Evolutionary conservation across 2,113 vertebrate species (phyloP).

Genomic region (Cyprinodon tularosa): DNA sequence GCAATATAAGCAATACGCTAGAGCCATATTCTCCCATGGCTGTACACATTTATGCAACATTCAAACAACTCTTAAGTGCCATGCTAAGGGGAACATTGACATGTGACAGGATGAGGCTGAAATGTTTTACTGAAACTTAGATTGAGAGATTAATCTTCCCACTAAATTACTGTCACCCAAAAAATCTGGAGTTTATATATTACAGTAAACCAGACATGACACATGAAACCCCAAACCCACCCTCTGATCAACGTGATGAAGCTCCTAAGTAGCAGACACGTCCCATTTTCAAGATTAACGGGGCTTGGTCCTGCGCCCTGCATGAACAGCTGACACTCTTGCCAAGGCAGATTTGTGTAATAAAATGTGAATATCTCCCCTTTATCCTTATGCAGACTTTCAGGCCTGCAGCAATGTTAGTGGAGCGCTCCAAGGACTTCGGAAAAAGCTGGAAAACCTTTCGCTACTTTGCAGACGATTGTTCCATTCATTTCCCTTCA

Average conservation of each 20-base stretch:
- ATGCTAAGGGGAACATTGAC: too few species aligned
- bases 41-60: too few species aligned
- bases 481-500: slow-evolving; percentile 82
- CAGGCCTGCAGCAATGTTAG: slow-evolving; percentile 89
- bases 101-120: too few species aligned
- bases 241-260: neutral
- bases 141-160: too few species aligned
- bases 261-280: neutral
- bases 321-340: too few species aligned
- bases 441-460: slow-evolving; percentile 87
- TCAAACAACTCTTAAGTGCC: too few species aligned
- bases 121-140: too few species aligned
- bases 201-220: neutral
- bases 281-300: neutral
- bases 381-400: slow-evolving; percentile 80
- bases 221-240: neutral
- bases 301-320: neutral
- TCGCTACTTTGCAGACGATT: slow-evolving; percentile 88
- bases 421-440: slow-evolving; percentile 86
- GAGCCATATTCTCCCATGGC: too few species aligned
- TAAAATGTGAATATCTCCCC: neutral
- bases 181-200: neutral
- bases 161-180: too few species aligned
- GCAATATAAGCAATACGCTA: too few species aligned
- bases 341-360: too few species aligned